These are phyloP conservation scores for Onthophagus sagittarius DNA, from an alignment of 2,888 invertebrate genomes.

Conservation along the genomic window DNA sequence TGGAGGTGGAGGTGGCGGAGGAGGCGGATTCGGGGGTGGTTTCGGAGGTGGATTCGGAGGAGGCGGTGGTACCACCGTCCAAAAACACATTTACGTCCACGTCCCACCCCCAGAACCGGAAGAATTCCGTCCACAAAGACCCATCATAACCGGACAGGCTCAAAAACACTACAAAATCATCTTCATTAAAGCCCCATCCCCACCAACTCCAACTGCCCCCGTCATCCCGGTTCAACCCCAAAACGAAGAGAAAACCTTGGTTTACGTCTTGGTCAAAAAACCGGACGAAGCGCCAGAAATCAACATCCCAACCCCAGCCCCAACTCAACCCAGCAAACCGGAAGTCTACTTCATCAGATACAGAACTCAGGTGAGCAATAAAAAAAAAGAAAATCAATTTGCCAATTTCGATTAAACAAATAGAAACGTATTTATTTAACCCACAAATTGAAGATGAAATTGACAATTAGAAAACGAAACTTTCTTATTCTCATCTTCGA, in stretches of 20 bases:
- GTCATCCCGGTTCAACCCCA: slow-evolving; percentile 73
- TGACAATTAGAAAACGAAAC: too few relatives aligned
- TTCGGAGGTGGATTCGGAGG: slow-evolving; percentile 33
- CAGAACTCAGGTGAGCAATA: slow-evolving; percentile 68
- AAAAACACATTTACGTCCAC: slow-evolving; percentile 84
- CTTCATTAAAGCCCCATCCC: slow-evolving; percentile 84
- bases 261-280: slow-evolving; percentile 83
- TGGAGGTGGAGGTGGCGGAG: slow-evolving; percentile 50
- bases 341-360: slow-evolving; percentile 86
- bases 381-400: too few relatives aligned
- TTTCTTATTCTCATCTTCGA: too few relatives aligned
- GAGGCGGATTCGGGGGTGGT: slow-evolving; percentile 45
- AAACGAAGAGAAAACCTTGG: slow-evolving; percentile 82
- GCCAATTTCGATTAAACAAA: too few relatives aligned
- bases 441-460: too few relatives aligned
- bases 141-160: slow-evolving; percentile 64
- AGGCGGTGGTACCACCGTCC: slow-evolving; percentile 54
- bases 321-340: slow-evolving; percentile 80
- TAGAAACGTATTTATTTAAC: too few relatives aligned
- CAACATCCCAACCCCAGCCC: slow-evolving; percentile 68
- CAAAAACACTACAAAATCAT: slow-evolving; percentile 89
- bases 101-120: slow-evolving; percentile 86
- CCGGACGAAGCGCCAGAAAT: slow-evolving; percentile 46
- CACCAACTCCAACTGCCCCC: slow-evolving; percentile 72
- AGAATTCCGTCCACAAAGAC: slow-evolving; percentile 58